Base-by-base conservation (phyloP, 2,797 vertebrate species). In the Sebastes trivittatus region DNA sequence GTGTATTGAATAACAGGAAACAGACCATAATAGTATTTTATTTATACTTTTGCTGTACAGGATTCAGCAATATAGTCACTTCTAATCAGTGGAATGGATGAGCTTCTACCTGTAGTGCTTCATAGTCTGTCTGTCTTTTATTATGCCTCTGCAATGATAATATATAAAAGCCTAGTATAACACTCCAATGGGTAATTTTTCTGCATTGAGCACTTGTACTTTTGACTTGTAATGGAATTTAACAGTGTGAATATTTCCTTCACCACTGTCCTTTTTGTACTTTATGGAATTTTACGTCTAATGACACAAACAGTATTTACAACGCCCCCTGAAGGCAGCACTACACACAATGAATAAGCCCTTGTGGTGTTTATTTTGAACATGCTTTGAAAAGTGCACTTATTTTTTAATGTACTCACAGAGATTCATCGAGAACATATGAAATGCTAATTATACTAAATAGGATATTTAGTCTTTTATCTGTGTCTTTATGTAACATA, bases 1-100 rank as follows among this genome's bases (percentile, higher is more conserved):
- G 68, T 66, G 20, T 22, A 10, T 27, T 75, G 42, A 81, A 58
- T 59, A 38, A 54, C 55, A 75, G 52, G 66, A 82, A 80, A 61
- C 46, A 52, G 27, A 6, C 49, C 7, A 42, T 54, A 13, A 60
- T 58, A n/a, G 8, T 52, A 0, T 62, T 27, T 30, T 18, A 18
- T 77, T n/a, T 23, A 78, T 66, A 23, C 5, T 36, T 38, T 11
- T 59, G 11, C 58, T 36, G 5, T 6, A 16, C 65, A 27, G 8
- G 16, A 30, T 25, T 63, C 18, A n/a, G 25, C 36, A 38, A 38
- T 38, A 14, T 38, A 38, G 36, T 38, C 36, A 14, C 36, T 38
- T 4, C 34, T 36, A 11, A 36, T 11, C 34, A 22, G 56, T 30
- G 2, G 11, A 34, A 14, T 14, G 34, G 32, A 23, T 22, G 52